These are phyloP conservation scores for Luidia sarsii DNA, from an alignment of 53 echinoderm and acorn worm species.

Conservation along the genomic window DNA sequence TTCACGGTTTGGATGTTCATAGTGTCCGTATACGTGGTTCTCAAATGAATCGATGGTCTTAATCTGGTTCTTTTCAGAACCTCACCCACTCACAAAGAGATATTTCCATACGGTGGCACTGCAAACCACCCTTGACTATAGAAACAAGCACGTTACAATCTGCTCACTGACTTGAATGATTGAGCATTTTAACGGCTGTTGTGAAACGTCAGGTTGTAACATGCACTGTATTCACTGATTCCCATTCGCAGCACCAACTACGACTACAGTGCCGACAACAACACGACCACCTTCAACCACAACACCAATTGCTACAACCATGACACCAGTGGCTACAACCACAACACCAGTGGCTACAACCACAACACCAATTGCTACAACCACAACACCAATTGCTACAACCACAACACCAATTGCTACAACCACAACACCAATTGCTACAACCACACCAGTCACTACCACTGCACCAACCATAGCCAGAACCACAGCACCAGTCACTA, in stretches of 20 bases:
- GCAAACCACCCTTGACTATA: no score
- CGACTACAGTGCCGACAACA: conserved; percentile 10
- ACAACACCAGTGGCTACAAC: conserved; percentile 9
- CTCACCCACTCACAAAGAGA: no score
- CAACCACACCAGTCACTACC: background rate
- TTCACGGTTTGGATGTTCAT: no score
- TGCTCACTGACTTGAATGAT: no score
- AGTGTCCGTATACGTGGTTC: no score
- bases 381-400: background rate
- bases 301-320: conserved; percentile 6
- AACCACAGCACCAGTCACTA: background rate
- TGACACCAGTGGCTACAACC: conserved; percentile 4
- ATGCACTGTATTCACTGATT: conserved; percentile 8
- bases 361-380: background rate
- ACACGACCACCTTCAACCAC: background rate
- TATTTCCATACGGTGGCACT: no score
- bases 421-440: conserved; percentile 2
- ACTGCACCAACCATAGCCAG: background rate
- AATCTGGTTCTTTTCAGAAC: no score
- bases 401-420: background rate
- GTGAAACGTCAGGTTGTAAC: no score
- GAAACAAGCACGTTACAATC: no score
- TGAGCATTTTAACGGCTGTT: no score
- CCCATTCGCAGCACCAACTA: conserved; percentile 34
- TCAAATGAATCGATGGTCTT: no score